Conservation (phyloP, 2,113 vertebrate species). For the Cavia aperea region DNA sequence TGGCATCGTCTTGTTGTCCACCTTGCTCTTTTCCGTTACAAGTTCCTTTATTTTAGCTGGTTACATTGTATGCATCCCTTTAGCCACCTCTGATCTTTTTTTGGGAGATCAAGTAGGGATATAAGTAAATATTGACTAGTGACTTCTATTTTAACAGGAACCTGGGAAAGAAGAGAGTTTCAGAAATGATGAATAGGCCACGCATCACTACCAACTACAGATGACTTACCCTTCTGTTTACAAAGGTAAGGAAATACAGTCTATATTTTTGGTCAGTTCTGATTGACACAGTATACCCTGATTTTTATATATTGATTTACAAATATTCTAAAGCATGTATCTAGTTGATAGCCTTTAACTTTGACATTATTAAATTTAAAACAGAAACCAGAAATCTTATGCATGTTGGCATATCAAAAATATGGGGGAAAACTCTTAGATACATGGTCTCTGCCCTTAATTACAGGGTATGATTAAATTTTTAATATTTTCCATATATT, state of each 20-base stretch:
- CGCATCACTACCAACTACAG: conserved; percentile 59
- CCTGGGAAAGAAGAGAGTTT: conserved; percentile 41
- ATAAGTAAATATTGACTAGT: conserved; percentile 38
- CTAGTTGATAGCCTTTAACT: neutral
- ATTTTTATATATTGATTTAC: neutral
- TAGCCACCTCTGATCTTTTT: neutral
- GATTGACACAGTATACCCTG: neutral
- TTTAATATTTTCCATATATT: neutral
- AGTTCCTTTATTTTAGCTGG: neutral
- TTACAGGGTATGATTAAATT: neutral
- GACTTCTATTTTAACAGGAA: conserved; percentile 69
- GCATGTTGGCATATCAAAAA: neutral
- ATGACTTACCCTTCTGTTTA: conserved; percentile 68
- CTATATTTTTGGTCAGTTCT: neutral
- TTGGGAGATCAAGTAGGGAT: neutral
- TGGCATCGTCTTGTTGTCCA: neutral
- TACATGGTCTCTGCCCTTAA: neutral
- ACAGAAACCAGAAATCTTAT: neutral
- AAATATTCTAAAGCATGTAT: neutral
- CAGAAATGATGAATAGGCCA: conserved; percentile 66
- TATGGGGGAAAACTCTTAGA: neutral
- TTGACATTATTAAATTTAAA: conserved; percentile 37
- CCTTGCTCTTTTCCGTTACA: neutral
- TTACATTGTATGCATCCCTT: neutral
- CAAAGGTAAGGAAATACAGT: conserved; percentile 67